A percentile compares a stretch with the other conserved stretches of the same genome.
Conservation (phyloP, 2,113 vertebrate species). For the Gulo gulo region DNA sequence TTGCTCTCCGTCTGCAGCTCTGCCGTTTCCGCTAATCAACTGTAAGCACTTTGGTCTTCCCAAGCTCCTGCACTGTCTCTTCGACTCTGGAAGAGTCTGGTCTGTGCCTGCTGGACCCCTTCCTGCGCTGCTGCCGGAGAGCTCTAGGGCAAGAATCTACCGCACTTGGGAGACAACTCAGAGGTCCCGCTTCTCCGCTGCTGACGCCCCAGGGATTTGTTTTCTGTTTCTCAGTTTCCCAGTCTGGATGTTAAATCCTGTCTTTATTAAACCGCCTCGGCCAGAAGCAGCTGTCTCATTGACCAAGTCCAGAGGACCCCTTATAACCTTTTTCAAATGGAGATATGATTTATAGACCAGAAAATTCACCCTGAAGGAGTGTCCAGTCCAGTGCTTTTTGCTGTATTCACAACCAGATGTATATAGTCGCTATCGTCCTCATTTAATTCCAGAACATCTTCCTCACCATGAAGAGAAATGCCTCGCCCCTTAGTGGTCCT, state of each 20-base stretch:
- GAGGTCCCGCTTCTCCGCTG: too few species aligned
- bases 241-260: background rate
- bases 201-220: background rate
- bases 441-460: background rate
- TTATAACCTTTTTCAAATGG: background rate
- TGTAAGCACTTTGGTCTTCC: fast-evolving
- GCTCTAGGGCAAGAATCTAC: background rate
- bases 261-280: background rate
- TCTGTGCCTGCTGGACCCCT: fast-evolving
- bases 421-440: background rate
- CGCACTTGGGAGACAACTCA: fast-evolving
- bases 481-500: fast-evolving
- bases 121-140: fast-evolving
- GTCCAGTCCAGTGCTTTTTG: background rate
- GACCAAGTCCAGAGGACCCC: too few species aligned
- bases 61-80: too few species aligned
- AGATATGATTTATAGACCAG: background rate
- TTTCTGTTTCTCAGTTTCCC: background rate
- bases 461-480: background rate
- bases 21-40: background rate
- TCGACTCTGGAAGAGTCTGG: background rate
- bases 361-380: background rate
- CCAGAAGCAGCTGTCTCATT: background rate
- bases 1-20: too few species aligned
- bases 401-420: background rate